A percentile compares a stretch with the other conserved stretches of the same genome.
These are phyloP conservation scores for Microctenopoma steveboyesi DNA, from an alignment of 2,797 vertebrate species.

Conservation along the genomic window DNA sequence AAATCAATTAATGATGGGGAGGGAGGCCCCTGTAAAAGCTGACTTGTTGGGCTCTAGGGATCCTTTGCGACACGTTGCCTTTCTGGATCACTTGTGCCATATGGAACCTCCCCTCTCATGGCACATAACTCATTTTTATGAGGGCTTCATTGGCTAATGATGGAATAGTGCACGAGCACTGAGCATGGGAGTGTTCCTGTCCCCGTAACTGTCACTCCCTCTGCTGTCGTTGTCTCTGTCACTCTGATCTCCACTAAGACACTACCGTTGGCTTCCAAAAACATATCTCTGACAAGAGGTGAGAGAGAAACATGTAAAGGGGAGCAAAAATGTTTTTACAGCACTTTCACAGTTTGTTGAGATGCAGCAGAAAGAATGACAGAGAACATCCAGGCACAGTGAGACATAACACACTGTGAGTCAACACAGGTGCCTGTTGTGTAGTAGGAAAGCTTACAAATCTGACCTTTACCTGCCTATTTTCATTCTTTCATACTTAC, in stretches of 20 bases:
- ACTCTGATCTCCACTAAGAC: conserved; percentile 57
- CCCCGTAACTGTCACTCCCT: conserved; percentile 71
- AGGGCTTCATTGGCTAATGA: conserved; percentile 83
- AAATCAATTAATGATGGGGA: conserved; percentile 84
- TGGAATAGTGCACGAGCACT: conserved; percentile 75
- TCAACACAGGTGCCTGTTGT: conserved; percentile 26
- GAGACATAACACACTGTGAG: conserved; percentile 57
- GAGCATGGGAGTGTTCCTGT: conserved; percentile 72
- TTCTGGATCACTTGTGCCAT: conserved; percentile 85
- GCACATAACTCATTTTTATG: conserved; percentile 83
- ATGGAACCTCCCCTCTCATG: conserved; percentile 82
- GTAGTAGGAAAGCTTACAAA: conserved; percentile 38
- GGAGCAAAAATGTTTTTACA: conserved; percentile 10
- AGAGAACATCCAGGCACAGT: conserved; percentile 52
- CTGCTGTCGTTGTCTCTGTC: conserved; percentile 58
- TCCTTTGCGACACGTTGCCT: conserved; percentile 79
- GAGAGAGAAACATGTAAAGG: conserved; percentile 37
- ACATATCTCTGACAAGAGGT: conserved; percentile 41
- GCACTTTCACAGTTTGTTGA: conserved; percentile 47
- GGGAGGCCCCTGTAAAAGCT: conserved; percentile 78
- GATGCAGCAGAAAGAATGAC: conserved; percentile 54
- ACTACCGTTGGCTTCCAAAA: conserved; percentile 44
- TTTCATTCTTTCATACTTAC: conserved; percentile 29
- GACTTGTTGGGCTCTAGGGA: conserved; percentile 82
- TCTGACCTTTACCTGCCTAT: conserved; percentile 45